A percentile compares a stretch with the other conserved stretches of the same genome.
These are phyloP conservation scores for Chamaetylas fuelleborni DNA, from an alignment of 2,113 vertebrate species.

Conservation along the genomic window DNA sequence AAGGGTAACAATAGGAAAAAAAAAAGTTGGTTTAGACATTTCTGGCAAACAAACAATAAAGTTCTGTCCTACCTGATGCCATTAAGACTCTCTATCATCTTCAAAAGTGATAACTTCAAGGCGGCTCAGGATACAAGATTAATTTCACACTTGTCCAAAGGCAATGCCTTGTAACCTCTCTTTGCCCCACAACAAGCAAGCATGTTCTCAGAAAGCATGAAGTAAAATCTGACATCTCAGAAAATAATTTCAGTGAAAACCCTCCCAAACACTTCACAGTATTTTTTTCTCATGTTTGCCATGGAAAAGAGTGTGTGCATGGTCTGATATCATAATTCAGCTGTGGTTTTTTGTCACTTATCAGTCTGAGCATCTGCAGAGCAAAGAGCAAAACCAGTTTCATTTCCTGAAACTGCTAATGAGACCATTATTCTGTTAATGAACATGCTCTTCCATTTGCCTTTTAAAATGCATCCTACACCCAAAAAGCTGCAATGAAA, in stretches of 20 bases:
- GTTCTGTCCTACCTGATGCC: neutral
- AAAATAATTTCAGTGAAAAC: neutral
- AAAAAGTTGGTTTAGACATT: neutral
- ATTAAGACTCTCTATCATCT: neutral
- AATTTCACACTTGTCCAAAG: neutral
- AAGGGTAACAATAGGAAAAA: neutral
- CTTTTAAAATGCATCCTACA: neutral
- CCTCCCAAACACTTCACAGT: neutral
- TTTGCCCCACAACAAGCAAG: neutral
- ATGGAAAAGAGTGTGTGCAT: neutral
- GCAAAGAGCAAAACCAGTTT: neutral
- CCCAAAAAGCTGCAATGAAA: neutral
- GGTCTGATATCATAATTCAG: neutral
- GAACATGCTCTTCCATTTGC: fast-evolving
- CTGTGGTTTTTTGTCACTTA: neutral
- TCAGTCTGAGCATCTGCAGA: neutral
- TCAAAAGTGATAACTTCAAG: neutral
- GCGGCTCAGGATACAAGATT: neutral
- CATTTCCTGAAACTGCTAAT: neutral
- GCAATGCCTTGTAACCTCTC: neutral
- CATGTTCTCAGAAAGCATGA: neutral
- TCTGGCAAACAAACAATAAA: neutral
- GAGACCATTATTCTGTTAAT: neutral
- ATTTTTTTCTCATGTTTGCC: neutral
- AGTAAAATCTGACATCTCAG: neutral